Evolutionary conservation across 2,113 vertebrate genomes (phyloP), one percentile per base, ranked within the genome.

Genomic region (Hemichromis elongatus): DNA sequence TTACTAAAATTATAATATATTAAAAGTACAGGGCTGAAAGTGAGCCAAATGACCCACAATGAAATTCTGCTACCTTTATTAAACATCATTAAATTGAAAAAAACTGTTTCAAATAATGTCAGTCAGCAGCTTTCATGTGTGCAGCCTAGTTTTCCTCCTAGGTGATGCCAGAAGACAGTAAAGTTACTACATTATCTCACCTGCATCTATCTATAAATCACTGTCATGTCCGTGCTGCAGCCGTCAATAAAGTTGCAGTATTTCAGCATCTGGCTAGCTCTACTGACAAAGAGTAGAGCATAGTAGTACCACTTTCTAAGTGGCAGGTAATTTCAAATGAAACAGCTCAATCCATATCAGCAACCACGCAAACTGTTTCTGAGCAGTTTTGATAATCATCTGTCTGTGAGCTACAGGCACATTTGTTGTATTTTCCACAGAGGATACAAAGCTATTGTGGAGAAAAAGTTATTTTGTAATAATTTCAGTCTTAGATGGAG

Each of bases 371-470:
- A 66, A 66, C 35, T 24, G 35, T 66, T 40, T 66, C 33, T 40
- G 4, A 21, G 35, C 35, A 40, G n/a, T 40, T 66, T 40, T 40
- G 61, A 0, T 9, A 40, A 66, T 40, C 19, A 66, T 66, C 61
- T 66, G 7, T 66, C 33, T 66, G 19, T 40, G 61, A 3, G 61
- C 33, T 66, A 66, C 19, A 63, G 59, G 19, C 21, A 40, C 19
- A 66, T 11, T 3, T 11, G 6, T 1, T 66, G 35, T 3, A 21
- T 66, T 66, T 24, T 37, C 2, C 0, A 7, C 19, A n/a, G 0
- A 40, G 37, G 19, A 66, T 40, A 21, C 9, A 2, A 14, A 66
- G 10, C 19, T 37, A 3, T 63, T 37, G 3, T 7, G 18, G 59
- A 37, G 4, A 37, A 63, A 63, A 37, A 1, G 0, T 0, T 63